Evolutionary conservation across 2,797 vertebrate species (phyloP), one percentile per base, ranked within the genome.

Genomic region (Enteromius viviparus): DNA sequence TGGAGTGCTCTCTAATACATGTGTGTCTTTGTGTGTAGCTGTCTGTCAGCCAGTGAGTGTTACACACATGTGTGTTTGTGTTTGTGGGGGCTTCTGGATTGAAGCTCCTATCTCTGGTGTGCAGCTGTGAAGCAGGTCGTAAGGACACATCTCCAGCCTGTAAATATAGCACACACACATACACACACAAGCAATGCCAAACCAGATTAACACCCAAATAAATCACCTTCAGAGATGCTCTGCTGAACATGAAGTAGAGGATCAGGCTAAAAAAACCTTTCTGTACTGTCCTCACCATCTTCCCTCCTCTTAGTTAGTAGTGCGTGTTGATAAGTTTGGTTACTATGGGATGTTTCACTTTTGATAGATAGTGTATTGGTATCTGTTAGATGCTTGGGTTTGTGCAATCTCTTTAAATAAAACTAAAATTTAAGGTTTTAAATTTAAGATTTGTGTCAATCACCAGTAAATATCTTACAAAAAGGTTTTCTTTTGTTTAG

Each of bases 41-140:
- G 70, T 75, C 64, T 81, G 62, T 72, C 40, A 75, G 82, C 60
- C 19, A 37, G 76, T 71, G 42, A 65, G 76, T 64, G 42, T 78
- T 32, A 32, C 58, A 47, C 26, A 2, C 10, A 17, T 23, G 21
- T 71, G 68, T 65, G 70, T 64, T 42, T 53, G 53, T 62, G 76
- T 64, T 53, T 58, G 69, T 71, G 75, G 49, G 79, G 68, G 78
- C 53, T 76, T 76, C 55, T 66, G 89, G 83, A 86, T 90, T 89
- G 86, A 88, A 87, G 85, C 83, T 86, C 83, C 85, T 90, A 90
- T 90, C 89, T 89, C 79, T 74, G 69, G 83, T 74, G 76, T 84
- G 79, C 89, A 90, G 87, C 89, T 90, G 88, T 82, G 85, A 82
- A 82, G 53, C 83, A 76, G 87, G 86, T 89, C 80, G 68, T 62